A percentile compares a stretch with the other conserved stretches of the same genome.
Evolutionary conservation across 2,113 vertebrate genomes (phyloP).

Genomic region (Merops nubicus): DNA sequence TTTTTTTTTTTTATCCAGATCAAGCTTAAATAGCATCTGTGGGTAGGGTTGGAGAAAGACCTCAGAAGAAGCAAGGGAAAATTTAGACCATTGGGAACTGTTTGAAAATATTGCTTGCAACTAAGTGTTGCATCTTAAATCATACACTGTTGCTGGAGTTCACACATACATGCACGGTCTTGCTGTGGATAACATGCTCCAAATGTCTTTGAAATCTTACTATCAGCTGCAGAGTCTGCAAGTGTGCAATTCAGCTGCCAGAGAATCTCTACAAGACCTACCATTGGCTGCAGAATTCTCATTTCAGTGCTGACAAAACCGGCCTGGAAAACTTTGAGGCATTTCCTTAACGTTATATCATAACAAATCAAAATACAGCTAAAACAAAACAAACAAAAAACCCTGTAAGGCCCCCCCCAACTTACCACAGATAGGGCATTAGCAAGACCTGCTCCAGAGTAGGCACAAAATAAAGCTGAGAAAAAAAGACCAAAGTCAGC

Average conservation of each 20-base stretch:
- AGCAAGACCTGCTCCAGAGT: constrained; percentile 84
- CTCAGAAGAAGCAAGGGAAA: neutral
- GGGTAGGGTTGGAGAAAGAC: neutral
- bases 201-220: neutral
- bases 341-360: neutral
- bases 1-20: neutral
- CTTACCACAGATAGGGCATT: constrained; percentile 87
- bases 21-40: neutral
- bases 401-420: neutral
- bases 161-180: fast-evolving
- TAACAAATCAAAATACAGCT: neutral
- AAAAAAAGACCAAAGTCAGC: neutral
- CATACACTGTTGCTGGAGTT: neutral
- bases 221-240: neutral
- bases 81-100: neutral
- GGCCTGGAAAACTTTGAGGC: neutral
- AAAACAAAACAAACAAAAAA: neutral
- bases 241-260: neutral
- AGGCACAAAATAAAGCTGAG: constrained; percentile 87
- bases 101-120: neutral
- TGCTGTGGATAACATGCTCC: neutral
- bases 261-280: neutral
- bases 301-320: neutral
- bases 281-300: neutral
- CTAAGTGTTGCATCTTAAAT: neutral